phyloP scores from a whole-genome alignment of 2,888 invertebrate genomes.

The Kuschelorhynchus macadamiae region DNA sequence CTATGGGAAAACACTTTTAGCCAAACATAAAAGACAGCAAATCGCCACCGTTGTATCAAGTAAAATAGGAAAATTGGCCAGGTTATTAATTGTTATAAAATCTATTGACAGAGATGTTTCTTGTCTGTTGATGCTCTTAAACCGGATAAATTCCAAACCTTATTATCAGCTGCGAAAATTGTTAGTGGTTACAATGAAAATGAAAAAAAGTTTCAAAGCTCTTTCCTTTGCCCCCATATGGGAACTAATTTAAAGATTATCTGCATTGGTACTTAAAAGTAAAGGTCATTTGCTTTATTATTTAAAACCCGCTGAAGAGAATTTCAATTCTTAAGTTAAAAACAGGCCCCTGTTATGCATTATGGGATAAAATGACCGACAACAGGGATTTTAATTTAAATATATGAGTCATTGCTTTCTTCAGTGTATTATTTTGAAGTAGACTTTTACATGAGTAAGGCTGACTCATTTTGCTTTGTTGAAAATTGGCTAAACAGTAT shows the following conservation, averaged over 20 bases:
- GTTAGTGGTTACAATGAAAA: slow-evolving; percentile 48
- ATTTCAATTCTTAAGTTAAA: no score
- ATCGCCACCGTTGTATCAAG: slow-evolving; percentile 46
- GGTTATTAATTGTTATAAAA: slow-evolving; percentile 45
- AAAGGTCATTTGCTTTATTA: no score
- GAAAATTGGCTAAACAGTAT: no score
- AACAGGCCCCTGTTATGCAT: no score
- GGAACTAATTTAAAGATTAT: slow-evolving; percentile 49
- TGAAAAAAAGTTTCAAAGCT: slow-evolving; percentile 42
- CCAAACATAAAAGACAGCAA: slow-evolving; percentile 53
- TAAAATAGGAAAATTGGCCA: slow-evolving; percentile 53
- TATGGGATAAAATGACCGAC: no score
- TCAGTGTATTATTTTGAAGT: no score
- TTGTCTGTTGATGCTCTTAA: slow-evolving; percentile 42
- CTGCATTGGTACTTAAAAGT: slow-evolving; percentile 44
- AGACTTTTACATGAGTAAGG: no score
- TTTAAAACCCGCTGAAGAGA: no score
- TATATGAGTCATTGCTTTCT: no score
- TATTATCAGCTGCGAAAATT: slow-evolving; percentile 40
- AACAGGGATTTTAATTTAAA: no score
- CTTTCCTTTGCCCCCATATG: slow-evolving; percentile 50
- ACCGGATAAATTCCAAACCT: slow-evolving; percentile 44
- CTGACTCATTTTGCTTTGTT: no score
- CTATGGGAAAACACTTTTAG: slow-evolving; percentile 49
- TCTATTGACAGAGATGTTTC: slow-evolving; percentile 19